Evolutionary conservation across 2,888 invertebrate genomes (phyloP), one percentile per base, ranked within the genome.

Genomic region (Oxyscelio sp.): DNA sequence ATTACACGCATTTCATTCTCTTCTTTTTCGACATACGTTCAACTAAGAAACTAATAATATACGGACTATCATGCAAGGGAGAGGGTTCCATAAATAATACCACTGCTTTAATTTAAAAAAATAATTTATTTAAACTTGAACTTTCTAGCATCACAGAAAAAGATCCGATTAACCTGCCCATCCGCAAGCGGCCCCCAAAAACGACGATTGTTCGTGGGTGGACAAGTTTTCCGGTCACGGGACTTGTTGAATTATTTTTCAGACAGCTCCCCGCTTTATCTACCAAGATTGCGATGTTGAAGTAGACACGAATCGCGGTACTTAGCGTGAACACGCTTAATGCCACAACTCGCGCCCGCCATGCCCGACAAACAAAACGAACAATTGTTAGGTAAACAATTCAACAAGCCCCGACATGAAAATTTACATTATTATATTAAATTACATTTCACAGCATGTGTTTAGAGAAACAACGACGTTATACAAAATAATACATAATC

Each of bases 341-440:
- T 19, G 48, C 24, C 9, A 19, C 19, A 11, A 50, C 4, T 50
- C 22, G 38, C 17, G 13, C 8, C 38, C 59, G 59, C 45, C 40
- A 45, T 38, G 11, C 63, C 11, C n/a, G 45, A 54, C 45, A 77
- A 59, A 68, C 52, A 68, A 52, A 21, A 11, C 15, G 34, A 54
- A 17, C 21, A 78, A 31, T 27, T 61, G 31, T 59, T 78, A 68
- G 63, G 31, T n/a, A 54, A 59, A 45, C 56, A 63, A 34, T 13
- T 54, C 59, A 78, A 78, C 74, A 83, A 87, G 87, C 84, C 87
- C 80, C 66, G 87, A 86, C 86, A 86, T 86, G 87, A 86, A 87
- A 85, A 70, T 43, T 68, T 75, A 75, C 24, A 77, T 17, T 71
- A 66, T 66, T 75, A 75, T 19, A 77, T 17, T 71, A 66, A 58